Evolutionary conservation across 2,888 invertebrate species (phyloP).

Genomic region (Leucozona laternaria): DNA sequence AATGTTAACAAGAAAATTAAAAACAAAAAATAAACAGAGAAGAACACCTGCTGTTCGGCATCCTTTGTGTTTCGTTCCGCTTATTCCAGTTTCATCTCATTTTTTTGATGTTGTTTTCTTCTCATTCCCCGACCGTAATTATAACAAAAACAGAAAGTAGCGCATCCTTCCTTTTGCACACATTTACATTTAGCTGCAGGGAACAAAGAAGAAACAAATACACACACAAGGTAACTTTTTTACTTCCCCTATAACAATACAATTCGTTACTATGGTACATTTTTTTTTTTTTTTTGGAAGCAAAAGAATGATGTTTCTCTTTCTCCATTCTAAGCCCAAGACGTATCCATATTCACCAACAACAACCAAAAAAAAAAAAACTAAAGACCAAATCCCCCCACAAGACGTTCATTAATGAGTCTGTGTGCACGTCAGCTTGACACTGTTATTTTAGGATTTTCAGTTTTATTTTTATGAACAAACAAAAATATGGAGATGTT

Average conservation of each 20-base stretch:
- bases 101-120: neutral
- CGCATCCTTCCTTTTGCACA: constrained; percentile 51
- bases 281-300: constrained; percentile 2
- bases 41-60: constrained; percentile 67
- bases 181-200: constrained; percentile 35
- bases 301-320: constrained; percentile 10
- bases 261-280: constrained; percentile 13
- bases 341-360: neutral
- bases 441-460: constrained; percentile 55
- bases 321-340: no score
- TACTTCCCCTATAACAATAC: constrained; percentile 16
- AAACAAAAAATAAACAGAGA: neutral
- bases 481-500: constrained; percentile 27
- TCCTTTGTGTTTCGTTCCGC: constrained; percentile 52
- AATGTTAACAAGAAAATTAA: constrained; percentile 16
- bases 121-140: constrained; percentile 26
- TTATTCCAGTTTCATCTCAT: constrained; percentile 36
- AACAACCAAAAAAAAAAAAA: neutral
- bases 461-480: constrained; percentile 28
- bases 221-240: constrained; percentile 9
- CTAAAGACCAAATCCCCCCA: constrained; percentile 29
- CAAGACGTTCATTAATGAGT: constrained; percentile 21
- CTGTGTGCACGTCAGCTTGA: constrained; percentile 15
- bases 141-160: constrained; percentile 25
- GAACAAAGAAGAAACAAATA: constrained; percentile 3